Evolutionary conservation across 2,797 vertebrate genomes (phyloP).

Genomic region (Arnoldichthys spilopterus): DNA sequence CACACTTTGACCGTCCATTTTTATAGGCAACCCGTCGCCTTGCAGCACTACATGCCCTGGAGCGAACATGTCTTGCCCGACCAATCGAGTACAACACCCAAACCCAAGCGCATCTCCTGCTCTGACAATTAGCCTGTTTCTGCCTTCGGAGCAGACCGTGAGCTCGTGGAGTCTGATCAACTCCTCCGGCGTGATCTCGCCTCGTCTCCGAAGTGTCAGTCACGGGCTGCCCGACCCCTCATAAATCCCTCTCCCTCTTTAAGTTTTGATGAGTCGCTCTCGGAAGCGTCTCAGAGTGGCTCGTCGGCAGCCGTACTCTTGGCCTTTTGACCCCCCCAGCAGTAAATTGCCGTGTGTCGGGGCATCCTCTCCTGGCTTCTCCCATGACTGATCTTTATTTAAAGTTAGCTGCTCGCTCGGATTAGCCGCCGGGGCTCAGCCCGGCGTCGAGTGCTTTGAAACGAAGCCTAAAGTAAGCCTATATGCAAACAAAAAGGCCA

Average conservation of each 20-base stretch:
- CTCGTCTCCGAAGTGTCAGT: slow-evolving; percentile 10
- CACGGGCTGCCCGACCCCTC: slow-evolving; percentile 33
- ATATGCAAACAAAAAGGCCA: slow-evolving; percentile 78
- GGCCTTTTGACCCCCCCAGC: slow-evolving; percentile 19
- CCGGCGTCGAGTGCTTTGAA: slow-evolving; percentile 72
- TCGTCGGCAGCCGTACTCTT: not conserved
- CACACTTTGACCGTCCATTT: too few species aligned
- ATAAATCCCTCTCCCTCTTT: slow-evolving; percentile 14
- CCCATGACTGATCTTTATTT: slow-evolving; percentile 62
- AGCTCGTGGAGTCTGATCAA: not conserved
- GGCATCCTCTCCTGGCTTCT: slow-evolving; percentile 12
- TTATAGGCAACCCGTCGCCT: too few species aligned
- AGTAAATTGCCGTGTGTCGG: slow-evolving; percentile 1
- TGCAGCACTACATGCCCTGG: too few species aligned
- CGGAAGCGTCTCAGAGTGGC: slow-evolving; percentile 8
- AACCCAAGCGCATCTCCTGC: too few species aligned
- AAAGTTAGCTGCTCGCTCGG: slow-evolving; percentile 72
- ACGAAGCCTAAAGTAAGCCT: slow-evolving; percentile 73
- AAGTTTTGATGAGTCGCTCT: slow-evolving; percentile 31
- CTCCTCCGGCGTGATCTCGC: slow-evolving; percentile 15
- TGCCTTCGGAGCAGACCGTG: too few species aligned
- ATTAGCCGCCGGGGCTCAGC: slow-evolving; percentile 65
- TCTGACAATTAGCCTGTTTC: too few species aligned
- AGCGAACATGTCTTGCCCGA: too few species aligned
- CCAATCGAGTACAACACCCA: too few species aligned